Conservation (phyloP, 2,113 vertebrate species). For the Grallaria varia region DNA sequence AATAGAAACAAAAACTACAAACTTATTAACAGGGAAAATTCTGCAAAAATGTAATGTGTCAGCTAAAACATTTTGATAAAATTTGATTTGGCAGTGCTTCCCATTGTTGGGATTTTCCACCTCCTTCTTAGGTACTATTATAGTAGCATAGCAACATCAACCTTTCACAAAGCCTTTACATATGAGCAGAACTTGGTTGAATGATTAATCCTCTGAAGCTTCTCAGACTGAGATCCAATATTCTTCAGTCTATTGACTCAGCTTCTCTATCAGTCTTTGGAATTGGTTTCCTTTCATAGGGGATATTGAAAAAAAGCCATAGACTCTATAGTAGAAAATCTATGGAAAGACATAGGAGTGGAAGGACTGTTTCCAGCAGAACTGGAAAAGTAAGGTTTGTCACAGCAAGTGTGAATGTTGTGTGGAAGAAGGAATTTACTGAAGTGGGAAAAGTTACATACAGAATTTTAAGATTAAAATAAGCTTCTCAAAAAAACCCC, state of each 20-base stretch:
- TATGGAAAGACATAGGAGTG: background rate
- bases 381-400: background rate
- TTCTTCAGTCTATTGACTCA: background rate
- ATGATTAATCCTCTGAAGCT: background rate
- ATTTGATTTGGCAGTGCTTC: background rate
- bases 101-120: background rate
- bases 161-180: background rate
- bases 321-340: background rate
- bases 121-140: background rate
- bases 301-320: background rate
- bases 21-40: background rate
- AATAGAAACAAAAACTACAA: background rate
- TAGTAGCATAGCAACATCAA: background rate
- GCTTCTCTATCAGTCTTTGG: background rate
- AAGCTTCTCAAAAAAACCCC: background rate
- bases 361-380: background rate
- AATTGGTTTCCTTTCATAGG: background rate
- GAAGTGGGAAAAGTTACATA: background rate
- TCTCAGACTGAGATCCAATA: background rate
- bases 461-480: background rate
- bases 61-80: background rate
- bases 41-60: background rate
- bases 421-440: background rate
- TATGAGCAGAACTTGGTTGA: background rate
- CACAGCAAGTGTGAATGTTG: background rate